Evolutionary conservation across 2,797 vertebrate species (phyloP), one percentile per base, ranked within the genome.

Genomic region (Arrhamphus sclerolepis): DNA sequence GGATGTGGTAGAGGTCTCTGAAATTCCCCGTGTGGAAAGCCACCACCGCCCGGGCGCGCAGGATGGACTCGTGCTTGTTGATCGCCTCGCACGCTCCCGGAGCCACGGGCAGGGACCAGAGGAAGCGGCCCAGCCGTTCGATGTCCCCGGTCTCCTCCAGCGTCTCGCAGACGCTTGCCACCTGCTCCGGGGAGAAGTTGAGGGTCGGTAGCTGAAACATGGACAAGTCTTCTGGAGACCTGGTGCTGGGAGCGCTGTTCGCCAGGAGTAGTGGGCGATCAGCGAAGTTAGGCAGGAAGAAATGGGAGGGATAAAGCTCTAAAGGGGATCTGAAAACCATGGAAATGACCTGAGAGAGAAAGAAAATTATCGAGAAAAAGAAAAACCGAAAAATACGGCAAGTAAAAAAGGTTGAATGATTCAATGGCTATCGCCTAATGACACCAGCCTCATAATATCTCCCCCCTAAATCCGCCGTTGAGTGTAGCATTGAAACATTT

Each of bases 181-280:
- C 97, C 94, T 99, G 97, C 96, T 98, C 97, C 94, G 97, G 95
- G 91, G 97, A 98, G 94, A 99, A 99, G 96, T 98, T 98, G 95
- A 99, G 95, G 73, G 96, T 98, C 90, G 97, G 97, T 95, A 99
- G 95, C 94, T 98, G 96, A 96, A 98, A 98, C 97, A 99, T 98
- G 93, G 97, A 98, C 96, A 96, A 94, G 93, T 98, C 97, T 97
- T 98, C 97, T 91, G 95, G 95, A 92, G 94, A 94, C 92, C 96
- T 93, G 93, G 95, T 93, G 93, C 93, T 91, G 92, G 95, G 95
- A 92, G 95, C 95, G 92, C 94, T 89, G 94, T 94, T 95, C 91
- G 95, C 94, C 93, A 98, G 92, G 89, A 98, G 93, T 90, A 97
- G 92, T 89, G 96, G 95, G 94, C 96, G 95, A 93, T 97, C 95